These are phyloP conservation scores for Dorcus hopei DNA, from an alignment of 2,888 invertebrate genomes.

Conservation along the genomic window DNA sequence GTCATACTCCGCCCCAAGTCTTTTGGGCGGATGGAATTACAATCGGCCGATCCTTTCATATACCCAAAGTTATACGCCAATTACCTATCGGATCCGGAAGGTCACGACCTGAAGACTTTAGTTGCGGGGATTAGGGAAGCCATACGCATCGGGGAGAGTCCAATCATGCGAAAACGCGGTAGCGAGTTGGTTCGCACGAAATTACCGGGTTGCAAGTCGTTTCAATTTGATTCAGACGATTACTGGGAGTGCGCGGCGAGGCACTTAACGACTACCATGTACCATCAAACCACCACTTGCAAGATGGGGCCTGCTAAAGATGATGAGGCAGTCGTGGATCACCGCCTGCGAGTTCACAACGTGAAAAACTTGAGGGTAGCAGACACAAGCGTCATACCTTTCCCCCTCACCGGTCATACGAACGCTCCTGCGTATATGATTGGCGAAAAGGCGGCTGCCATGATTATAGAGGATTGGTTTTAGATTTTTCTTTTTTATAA, in stretches of 20 bases:
- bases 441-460: conserved; percentile 66
- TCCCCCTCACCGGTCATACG: conserved; percentile 63
- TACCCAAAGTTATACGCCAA: conserved; percentile 74
- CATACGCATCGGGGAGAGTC: conserved; percentile 49
- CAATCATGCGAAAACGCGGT: conserved; percentile 50
- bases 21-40: conserved; percentile 64
- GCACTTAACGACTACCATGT: conserved; percentile 50
- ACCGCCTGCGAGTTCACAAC: conserved; percentile 55
- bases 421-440: conserved; percentile 68
- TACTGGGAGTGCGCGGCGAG: conserved; percentile 55
- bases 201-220: conserved; percentile 52
- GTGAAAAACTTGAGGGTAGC: conserved; percentile 60
- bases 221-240: conserved; percentile 45
- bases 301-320: conserved; percentile 58
- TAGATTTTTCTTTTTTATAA: neutral
- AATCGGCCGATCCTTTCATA: conserved; percentile 65
- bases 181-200: conserved; percentile 45
- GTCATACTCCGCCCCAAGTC: conserved; percentile 71
- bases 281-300: conserved; percentile 57
- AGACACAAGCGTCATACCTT: conserved; percentile 67
- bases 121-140: conserved; percentile 51
- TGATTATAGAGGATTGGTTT: conserved; percentile 49
- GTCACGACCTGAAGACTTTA: conserved; percentile 51
- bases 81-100: conserved; percentile 67
- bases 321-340: conserved; percentile 18